A percentile compares a stretch with the other conserved stretches of the same genome.
Conservation (phyloP, 2,888 invertebrate genomes). For the Phymatocera aterrima region DNA sequence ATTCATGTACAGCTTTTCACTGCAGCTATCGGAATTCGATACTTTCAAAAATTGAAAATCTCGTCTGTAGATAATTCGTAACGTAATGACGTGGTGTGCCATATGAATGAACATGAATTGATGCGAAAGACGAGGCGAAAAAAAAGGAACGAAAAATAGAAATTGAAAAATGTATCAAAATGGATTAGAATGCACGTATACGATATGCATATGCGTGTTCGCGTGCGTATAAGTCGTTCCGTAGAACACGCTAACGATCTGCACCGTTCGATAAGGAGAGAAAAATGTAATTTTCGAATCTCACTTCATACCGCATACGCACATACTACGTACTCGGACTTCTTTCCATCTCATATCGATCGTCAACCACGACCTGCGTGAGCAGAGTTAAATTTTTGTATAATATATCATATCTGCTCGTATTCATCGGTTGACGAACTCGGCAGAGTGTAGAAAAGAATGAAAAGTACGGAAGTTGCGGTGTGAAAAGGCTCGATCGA, state of each 20-base stretch:
- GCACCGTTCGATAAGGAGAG: background rate
- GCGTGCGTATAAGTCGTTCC: conserved; percentile 23
- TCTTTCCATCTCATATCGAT: background rate
- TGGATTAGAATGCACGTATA: background rate
- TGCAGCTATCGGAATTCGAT: too few species aligned
- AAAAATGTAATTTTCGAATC: conserved; percentile 13
- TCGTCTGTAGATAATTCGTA: too few species aligned
- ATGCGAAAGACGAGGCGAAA: too few species aligned
- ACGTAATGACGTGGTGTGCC: too few species aligned
- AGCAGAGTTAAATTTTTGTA: background rate
- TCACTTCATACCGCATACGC: too few species aligned
- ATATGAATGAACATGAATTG: background rate
- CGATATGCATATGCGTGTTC: conserved; percentile 6
- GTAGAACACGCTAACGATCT: conserved; percentile 2
- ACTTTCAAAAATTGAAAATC: too few species aligned
- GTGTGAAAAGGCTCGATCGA: conserved; percentile 14
- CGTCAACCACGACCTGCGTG: background rate
- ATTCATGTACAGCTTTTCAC: too few species aligned
- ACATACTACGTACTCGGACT: too few species aligned
- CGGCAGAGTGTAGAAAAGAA: background rate
- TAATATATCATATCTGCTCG: background rate
- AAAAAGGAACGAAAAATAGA: too few species aligned
- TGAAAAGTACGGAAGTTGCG: background rate
- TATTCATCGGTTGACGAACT: background rate
- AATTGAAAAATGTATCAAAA: background rate